phyloP scores from a whole-genome alignment of 2,888 invertebrate species.

The Coecobrya sp. region DNA sequence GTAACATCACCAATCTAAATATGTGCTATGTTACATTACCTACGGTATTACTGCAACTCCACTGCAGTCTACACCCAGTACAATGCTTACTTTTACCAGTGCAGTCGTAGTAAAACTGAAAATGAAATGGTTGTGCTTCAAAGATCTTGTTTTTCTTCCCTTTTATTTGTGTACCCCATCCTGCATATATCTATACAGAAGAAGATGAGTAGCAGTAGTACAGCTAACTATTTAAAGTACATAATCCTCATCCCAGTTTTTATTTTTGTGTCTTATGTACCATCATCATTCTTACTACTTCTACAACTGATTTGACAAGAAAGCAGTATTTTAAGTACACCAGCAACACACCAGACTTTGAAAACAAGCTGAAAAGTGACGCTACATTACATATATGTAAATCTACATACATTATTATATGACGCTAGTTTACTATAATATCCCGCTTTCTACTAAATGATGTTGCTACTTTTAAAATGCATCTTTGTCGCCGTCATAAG shows the following conservation, averaged over 20 bases:
- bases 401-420: not conserved
- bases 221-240: not conserved
- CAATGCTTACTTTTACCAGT: not conserved
- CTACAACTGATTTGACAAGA: conserved; percentile 31
- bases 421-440: not conserved
- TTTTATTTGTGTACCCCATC: not conserved
- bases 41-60: not conserved
- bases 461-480: not conserved
- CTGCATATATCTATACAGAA: not conserved
- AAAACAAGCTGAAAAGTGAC: conserved; percentile 19
- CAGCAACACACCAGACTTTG: not conserved
- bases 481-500: conserved; percentile 34
- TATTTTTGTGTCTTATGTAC: conserved; percentile 49
- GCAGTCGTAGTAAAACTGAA: conserved; percentile 24
- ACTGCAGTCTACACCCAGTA: not conserved
- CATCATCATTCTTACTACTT: not conserved
- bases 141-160: not conserved
- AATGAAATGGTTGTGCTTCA: conserved; percentile 57
- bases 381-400: conserved; percentile 2
- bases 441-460: conserved; percentile 24
- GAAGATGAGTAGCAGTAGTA: not conserved
- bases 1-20: not conserved
- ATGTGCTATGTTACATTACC: not conserved
- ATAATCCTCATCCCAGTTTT: conserved; percentile 40
- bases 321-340: conserved; percentile 2